Conservation (phyloP, 1,140 invertebrate species). For the Hylaeus volcanicus region DNA sequence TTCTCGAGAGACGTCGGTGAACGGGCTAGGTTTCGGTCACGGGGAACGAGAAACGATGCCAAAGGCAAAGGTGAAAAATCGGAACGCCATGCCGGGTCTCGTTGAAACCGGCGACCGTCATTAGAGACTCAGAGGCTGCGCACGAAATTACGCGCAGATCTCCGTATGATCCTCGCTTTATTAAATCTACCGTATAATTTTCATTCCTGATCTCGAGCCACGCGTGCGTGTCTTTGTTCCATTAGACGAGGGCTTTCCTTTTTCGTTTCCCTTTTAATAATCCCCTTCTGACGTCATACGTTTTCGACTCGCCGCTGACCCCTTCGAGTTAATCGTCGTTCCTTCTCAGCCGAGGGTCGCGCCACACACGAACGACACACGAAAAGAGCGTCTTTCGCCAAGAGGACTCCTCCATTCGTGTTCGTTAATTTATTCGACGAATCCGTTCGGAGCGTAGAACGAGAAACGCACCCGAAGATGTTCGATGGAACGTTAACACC, state of each 20-base stretch:
- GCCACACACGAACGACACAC: neutral
- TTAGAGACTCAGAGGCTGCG: slow-evolving; percentile 55
- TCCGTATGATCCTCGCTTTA: slow-evolving; percentile 62
- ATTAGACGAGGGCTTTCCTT: slow-evolving; percentile 34
- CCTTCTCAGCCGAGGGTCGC: neutral
- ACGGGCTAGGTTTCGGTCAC: neutral
- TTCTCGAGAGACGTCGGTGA: neutral
- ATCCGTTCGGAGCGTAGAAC: neutral
- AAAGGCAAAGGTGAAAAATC: slow-evolving; percentile 54
- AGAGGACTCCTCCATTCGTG: too few species aligned
- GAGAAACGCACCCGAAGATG: neutral
- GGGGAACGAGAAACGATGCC: slow-evolving; percentile 1
- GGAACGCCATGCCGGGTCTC: slow-evolving; percentile 36
- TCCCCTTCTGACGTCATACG: neutral
- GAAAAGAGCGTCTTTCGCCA: too few species aligned
- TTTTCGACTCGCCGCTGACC: neutral
- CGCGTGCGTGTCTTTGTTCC: slow-evolving; percentile 49
- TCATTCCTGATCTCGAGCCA: slow-evolving; percentile 50
- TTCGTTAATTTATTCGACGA: slow-evolving; percentile 29
- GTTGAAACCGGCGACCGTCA: slow-evolving; percentile 39
- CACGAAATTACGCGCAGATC: slow-evolving; percentile 62
- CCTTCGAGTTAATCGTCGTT: neutral
- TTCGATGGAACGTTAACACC: slow-evolving; percentile 7
- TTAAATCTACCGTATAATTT: slow-evolving; percentile 66
- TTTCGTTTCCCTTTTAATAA: slow-evolving; percentile 16